Evolutionary conservation across 2,113 vertebrate species (phyloP), one percentile per base, ranked within the genome.

Genomic region (Herpetotheres cachinnans): DNA sequence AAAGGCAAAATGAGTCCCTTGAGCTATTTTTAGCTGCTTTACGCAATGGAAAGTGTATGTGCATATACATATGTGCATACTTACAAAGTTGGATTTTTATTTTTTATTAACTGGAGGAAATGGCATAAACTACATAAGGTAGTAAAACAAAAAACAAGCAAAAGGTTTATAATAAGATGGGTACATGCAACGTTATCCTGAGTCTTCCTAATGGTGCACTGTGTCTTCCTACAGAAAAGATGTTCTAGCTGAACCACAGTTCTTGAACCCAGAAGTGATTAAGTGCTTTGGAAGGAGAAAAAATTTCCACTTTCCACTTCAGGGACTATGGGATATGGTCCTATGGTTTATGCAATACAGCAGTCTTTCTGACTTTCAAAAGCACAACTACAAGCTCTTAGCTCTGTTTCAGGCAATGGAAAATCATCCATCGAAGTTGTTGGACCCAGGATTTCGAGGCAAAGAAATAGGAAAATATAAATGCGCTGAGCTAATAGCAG

Each of bases 1-100:
- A 70, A 54, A 58, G 34, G 25, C 49, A 84, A 62, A 76, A 66
- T 29, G 1, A 54, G 40, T 25, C 46, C 19, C 12, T 15, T 49
- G 18, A 84, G 25, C 46, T 56, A 36, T 40, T 55, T 84, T 91
- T 56, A 84, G 27, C 40, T 66, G 25, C 26, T 62, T 3, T 76
- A 34, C 14, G 44, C 74, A 90, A 87, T 24, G 2, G 26, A 32
- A 73, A 38, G 17, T 38, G 13, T 0, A 0, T 55, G 24, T 66
- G 22, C 20, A 50, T n/a, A 30, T 42, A n/a, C 19, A 19, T 38
- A 38, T 38, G 19, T 55, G 30, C 7, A 42, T 34, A 38, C 0
- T 0, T 11, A 42, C 24, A 63, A 22, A 0, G 1, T 16, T 65
- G 22, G 13, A 9, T 7, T 59, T n/a, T n/a, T 42, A 42, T 42